phyloP scores from a whole-genome alignment of 2,797 vertebrate genomes.

The Leptoclinus maculatus region DNA sequence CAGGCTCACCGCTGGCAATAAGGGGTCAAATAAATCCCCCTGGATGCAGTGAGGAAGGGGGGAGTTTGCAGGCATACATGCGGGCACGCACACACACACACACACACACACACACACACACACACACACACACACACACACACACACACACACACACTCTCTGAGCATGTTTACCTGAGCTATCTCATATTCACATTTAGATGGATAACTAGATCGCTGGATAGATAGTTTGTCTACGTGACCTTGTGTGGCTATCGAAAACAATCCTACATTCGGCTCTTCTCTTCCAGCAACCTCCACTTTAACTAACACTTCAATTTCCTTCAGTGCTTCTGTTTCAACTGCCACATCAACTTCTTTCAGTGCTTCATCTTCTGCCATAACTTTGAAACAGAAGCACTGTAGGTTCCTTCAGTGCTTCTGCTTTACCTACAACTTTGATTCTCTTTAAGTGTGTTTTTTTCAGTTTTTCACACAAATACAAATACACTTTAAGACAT shows the following conservation, averaged over 20 bases:
- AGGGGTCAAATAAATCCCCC: slow-evolving; percentile 85
- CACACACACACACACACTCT: slow-evolving; percentile 39
- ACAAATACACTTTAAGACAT: background rate
- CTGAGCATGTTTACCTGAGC: slow-evolving; percentile 56
- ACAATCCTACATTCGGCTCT: background rate
- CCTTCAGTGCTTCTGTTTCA: background rate
- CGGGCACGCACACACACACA: slow-evolving; percentile 27
- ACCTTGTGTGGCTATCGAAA: too few species aligned
- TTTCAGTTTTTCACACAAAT: background rate
- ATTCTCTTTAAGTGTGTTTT: background rate
- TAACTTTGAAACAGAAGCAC: background rate
- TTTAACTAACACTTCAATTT: background rate
- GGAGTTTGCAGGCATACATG: slow-evolving; percentile 41
- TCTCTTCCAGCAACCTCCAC: background rate
- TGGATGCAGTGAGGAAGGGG: slow-evolving; percentile 61
- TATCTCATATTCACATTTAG: slow-evolving; percentile 13
- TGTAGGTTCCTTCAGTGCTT: background rate
- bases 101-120: slow-evolving; percentile 28
- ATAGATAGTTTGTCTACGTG: background rate
- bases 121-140: slow-evolving; percentile 33
- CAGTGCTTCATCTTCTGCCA: background rate
- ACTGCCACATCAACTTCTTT: background rate
- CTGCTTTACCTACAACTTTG: background rate
- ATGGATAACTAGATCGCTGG: background rate
- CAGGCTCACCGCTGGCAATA: slow-evolving; percentile 85